Evolutionary conservation across 2,888 invertebrate genomes (phyloP), one percentile per base, ranked within the genome.

Genomic region (Salpingus planirostris): DNA sequence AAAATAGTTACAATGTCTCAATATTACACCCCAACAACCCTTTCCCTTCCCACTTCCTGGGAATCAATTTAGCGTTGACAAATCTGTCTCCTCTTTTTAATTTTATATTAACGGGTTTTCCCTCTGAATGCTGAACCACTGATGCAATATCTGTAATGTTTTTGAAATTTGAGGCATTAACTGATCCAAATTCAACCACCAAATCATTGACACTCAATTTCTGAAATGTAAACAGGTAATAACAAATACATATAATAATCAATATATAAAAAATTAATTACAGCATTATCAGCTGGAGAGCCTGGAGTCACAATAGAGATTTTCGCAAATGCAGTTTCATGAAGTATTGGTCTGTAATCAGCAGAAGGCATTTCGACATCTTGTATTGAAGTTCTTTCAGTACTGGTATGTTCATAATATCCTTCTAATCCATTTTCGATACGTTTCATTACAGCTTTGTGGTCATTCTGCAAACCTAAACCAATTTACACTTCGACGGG

Each of bases 221-320:
- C 85, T 86, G 60, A 24, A 60, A 63, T n/a, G n/a, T n/a, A n/a
- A n/a, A n/a, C n/a, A n/a, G n/a, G n/a, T n/a, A n/a, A n/a, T n/a
- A n/a, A n/a, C n/a, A n/a, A n/a, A n/a, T n/a, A n/a, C n/a, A n/a
- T n/a, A n/a, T n/a, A n/a, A n/a, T n/a, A n/a, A n/a, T n/a, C n/a
- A n/a, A n/a, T n/a, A n/a, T n/a, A n/a, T n/a, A n/a, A n/a, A n/a
- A n/a, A n/a, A n/a, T n/a, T n/a, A n/a, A n/a, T n/a, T n/a, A n/a
- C n/a, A n/a, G n/a, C n/a, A n/a, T n/a, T n/a, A n/a, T 83, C 80
- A n/a, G 91, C 88, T 7, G 91, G 91, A 0, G 90, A 91, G 13
- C 78, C 80, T 26, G 73, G 65, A 26, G 76, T 76, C 3, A 92
- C 84, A 31, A 76, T 60, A 38, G 80, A 81, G 1, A 92, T 74